These are phyloP conservation scores for Sceloporus undulatus DNA, from an alignment of 2,113 vertebrate genomes.

Conservation along the genomic window DNA sequence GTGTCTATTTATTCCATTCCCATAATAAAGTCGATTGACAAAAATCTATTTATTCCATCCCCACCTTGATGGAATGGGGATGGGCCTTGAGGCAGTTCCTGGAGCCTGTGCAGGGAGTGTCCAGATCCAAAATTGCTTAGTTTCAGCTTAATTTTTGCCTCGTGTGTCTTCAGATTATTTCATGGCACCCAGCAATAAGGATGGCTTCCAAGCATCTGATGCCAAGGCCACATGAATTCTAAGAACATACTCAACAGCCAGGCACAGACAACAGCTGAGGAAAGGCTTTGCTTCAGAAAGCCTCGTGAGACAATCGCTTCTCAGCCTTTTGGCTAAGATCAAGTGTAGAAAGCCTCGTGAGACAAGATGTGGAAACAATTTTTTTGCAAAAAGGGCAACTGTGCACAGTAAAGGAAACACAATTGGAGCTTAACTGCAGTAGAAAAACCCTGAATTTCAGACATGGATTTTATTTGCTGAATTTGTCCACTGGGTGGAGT, in stretches of 20 bases:
- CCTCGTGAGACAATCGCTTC: no score
- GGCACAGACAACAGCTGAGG: neutral
- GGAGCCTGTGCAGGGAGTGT: no score
- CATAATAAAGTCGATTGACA: no score
- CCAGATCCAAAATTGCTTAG: neutral
- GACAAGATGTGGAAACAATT: no score
- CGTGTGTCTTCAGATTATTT: neutral
- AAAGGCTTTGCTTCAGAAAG: neutral
- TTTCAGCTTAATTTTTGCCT: neutral
- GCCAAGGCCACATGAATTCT: neutral
- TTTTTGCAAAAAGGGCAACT: neutral
- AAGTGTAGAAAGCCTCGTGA: no score
- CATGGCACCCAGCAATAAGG: neutral
- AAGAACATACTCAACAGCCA: neutral
- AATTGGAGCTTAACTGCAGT: neutral
- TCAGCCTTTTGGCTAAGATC: no score
- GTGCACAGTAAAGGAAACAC: neutral
- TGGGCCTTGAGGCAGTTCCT: no score
- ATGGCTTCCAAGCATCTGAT: neutral
- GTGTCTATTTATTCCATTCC: no score
- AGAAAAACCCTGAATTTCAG: constrained; percentile 21
- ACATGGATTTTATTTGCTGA: constrained; percentile 67
- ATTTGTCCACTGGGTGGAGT: constrained; percentile 83
- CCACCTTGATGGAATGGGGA: no score
- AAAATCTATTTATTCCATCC: no score